phyloP scores from a whole-genome alignment of 2,797 vertebrate genomes.

The Muscicapa comitata region DNA sequence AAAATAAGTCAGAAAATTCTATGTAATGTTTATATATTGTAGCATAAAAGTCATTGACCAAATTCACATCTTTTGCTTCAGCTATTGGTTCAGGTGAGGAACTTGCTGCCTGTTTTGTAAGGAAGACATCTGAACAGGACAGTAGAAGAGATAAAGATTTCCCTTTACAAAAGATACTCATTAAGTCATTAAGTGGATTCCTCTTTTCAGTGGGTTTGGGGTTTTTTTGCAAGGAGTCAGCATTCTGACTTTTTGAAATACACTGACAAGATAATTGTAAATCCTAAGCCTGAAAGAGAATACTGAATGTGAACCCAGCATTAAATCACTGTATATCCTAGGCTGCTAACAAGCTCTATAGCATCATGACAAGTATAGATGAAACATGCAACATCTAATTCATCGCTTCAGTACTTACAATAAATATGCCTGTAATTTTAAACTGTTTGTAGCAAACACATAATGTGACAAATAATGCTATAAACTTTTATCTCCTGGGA shows the following conservation, averaged over 20 bases:
- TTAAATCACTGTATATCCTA: slow-evolving; percentile 30
- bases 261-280: slow-evolving; percentile 14
- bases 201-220: fast-evolving
- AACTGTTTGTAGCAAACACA: background rate
- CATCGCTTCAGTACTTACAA: slow-evolving; percentile 1
- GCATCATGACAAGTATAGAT: slow-evolving; percentile 38
- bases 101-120: background rate
- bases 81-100: background rate
- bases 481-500: background rate
- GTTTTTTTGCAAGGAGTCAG: background rate
- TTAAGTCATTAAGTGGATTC: background rate
- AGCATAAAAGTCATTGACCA: background rate
- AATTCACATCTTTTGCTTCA: background rate
- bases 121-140: background rate
- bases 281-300: slow-evolving; percentile 18
- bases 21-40: background rate
- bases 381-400: slow-evolving; percentile 38
- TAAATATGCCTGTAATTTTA: slow-evolving; percentile 53
- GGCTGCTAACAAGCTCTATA: slow-evolving; percentile 22
- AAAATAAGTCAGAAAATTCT: background rate
- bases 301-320: background rate
- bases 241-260: background rate
- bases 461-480: slow-evolving; percentile 2
- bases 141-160: background rate
- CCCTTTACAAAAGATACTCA: background rate